These are phyloP conservation scores for Paragorgia papillata DNA, from an alignment of 92 coral and sea anemone genomes.

Conservation along the genomic window DNA sequence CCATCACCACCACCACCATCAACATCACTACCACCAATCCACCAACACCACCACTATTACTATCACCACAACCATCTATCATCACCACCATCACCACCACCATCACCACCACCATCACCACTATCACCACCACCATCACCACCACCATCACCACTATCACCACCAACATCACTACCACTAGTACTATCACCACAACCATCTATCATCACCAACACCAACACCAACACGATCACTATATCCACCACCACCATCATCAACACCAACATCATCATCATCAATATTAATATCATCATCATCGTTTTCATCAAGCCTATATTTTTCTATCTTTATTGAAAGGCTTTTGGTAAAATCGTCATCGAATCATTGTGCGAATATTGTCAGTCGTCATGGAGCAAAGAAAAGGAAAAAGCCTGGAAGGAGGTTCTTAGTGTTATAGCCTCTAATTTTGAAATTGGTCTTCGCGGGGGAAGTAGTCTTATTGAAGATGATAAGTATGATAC, in stretches of 20 bases:
- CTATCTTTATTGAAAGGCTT: conserved; percentile 6
- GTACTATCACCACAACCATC: too few species aligned
- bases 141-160: too few species aligned
- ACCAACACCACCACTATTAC: too few species aligned
- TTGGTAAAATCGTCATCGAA: conserved; percentile 14
- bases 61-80: too few species aligned
- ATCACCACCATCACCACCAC: too few species aligned
- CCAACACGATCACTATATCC: neutral
- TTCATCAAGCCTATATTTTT: neutral
- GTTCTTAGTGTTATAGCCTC: neutral
- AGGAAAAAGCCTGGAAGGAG: conserved; percentile 31
- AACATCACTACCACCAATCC: too few species aligned
- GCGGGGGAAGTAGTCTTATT: neutral
- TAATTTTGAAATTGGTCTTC: conserved; percentile 17
- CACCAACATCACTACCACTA: too few species aligned
- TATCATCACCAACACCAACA: too few species aligned
- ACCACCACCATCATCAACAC: neutral
- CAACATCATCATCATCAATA: neutral
- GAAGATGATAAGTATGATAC: too few species aligned
- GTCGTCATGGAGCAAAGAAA: conserved; percentile 12
- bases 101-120: too few species aligned
- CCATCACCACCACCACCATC: too few species aligned
- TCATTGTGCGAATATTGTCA: neutral
- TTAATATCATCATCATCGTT: neutral
- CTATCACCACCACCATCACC: too few species aligned